These are phyloP conservation scores for Campaea margaritaria DNA, from an alignment of 2,888 invertebrate species.

Conservation along the genomic window DNA sequence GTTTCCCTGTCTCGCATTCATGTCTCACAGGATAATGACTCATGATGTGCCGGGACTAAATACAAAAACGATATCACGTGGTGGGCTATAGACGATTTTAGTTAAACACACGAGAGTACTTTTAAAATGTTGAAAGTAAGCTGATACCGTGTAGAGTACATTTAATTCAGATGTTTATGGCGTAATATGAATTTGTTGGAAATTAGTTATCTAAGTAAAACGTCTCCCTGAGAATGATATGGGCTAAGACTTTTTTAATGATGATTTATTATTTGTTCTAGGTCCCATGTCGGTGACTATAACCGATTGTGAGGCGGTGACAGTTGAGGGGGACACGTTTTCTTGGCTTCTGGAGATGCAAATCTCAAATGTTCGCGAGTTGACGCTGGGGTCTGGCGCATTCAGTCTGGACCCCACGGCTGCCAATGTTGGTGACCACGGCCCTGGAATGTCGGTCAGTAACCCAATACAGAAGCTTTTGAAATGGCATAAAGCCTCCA, in stretches of 20 bases:
- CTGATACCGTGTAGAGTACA: not conserved
- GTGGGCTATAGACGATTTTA: conserved; percentile 56
- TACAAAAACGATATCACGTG: conserved; percentile 57
- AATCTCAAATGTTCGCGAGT: conserved; percentile 83
- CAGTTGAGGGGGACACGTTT: conserved; percentile 87
- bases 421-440: conserved; percentile 87
- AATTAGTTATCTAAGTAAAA: not conserved
- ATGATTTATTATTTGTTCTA: conserved; percentile 58
- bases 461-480: conserved; percentile 30
- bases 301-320: conserved; percentile 83
- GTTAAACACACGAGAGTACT: conserved; percentile 18
- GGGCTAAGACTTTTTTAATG: not conserved
- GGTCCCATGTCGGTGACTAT: conserved; percentile 87
- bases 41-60: conserved; percentile 60
- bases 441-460: conserved; percentile 85
- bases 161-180: not conserved
- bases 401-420: conserved; percentile 87
- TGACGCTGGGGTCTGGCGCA: conserved; percentile 85
- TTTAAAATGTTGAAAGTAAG: conserved; percentile 6
- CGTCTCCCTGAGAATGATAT: not conserved
- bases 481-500: conserved; percentile 9
- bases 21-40: conserved; percentile 80
- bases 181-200: not conserved
- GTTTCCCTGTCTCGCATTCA: conserved; percentile 73
- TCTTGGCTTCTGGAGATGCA: conserved; percentile 87